Evolutionary conservation across 1,140 invertebrate species (phyloP).

Genomic region (Eupeodes corollae): DNA sequence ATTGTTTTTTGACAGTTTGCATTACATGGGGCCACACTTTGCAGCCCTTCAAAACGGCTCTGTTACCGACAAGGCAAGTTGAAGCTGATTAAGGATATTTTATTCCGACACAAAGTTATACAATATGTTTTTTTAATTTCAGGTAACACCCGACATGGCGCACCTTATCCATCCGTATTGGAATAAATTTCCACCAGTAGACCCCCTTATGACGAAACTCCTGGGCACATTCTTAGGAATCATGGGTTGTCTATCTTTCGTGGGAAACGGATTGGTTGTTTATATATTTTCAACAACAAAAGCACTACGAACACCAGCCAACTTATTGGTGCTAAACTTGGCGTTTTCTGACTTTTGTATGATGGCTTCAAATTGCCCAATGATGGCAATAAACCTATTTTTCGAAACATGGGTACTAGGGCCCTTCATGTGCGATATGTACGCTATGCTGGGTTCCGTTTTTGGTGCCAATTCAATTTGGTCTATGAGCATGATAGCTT

Average conservation of each 20-base stretch:
- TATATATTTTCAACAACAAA: slow-evolving; percentile 45
- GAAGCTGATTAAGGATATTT: not conserved
- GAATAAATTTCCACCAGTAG: slow-evolving; percentile 58
- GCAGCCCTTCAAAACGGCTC: slow-evolving; percentile 34
- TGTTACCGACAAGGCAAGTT: slow-evolving; percentile 26
- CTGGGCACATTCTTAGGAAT: not conserved
- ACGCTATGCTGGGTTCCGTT: slow-evolving; percentile 61
- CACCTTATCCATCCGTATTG: slow-evolving; percentile 53
- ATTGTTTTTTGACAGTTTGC: no score
- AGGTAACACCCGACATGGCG: slow-evolving; percentile 52
- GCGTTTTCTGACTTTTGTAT: slow-evolving; percentile 57
- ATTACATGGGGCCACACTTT: slow-evolving; percentile 23
- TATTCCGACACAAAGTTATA: no score
- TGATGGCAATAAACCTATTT: slow-evolving; percentile 72
- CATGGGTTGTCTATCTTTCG: slow-evolving; percentile 18
- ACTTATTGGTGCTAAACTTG: slow-evolving; percentile 43
- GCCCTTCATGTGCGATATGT: slow-evolving; percentile 62
- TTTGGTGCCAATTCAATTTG: slow-evolving; percentile 68
- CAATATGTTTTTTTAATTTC: slow-evolving; percentile 36
- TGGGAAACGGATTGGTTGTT: slow-evolving; percentile 45
- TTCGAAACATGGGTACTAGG: slow-evolving; percentile 71
- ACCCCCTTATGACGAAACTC: slow-evolving; percentile 47
- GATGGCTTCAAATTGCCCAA: slow-evolving; percentile 66
- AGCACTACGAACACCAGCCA: slow-evolving; percentile 40
- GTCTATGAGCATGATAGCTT: slow-evolving; percentile 67